Evolutionary conservation across 2,113 vertebrate genomes (phyloP).

Genomic region (Chionomys nivalis): DNA sequence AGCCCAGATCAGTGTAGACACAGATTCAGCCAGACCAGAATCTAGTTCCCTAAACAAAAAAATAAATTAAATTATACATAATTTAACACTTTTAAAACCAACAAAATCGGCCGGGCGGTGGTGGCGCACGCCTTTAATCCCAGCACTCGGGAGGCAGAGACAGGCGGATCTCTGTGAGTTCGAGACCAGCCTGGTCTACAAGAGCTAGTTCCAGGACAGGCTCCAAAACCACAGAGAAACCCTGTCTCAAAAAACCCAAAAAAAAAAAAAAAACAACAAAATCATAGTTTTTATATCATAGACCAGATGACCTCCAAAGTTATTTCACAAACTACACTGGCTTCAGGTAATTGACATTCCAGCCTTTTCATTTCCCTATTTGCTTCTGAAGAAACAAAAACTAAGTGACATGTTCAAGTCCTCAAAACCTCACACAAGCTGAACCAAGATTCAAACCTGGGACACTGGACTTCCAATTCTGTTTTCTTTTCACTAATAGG

Average conservation of each 20-base stretch:
- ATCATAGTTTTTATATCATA: background rate
- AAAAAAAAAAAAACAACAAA: conserved; percentile 56
- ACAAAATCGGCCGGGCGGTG: too few relatives aligned
- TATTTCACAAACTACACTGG: background rate
- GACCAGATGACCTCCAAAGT: background rate
- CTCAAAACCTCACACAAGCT: background rate
- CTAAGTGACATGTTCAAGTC: background rate
- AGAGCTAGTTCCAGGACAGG: too few relatives aligned
- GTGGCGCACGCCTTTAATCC: too few relatives aligned
- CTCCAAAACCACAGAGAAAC: too few relatives aligned
- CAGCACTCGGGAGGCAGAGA: too few relatives aligned
- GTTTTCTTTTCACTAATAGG: background rate
- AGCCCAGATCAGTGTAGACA: conserved; percentile 98
- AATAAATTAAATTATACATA: background rate
- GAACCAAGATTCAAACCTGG: conserved; percentile 22
- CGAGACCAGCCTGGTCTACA: too few relatives aligned
- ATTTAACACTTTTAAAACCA: conserved; percentile 45
- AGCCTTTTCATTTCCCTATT: conserved; percentile 5
- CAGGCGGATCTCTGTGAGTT: too few relatives aligned
- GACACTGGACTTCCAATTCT: conserved; percentile 13
- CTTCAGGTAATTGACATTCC: conserved; percentile 13
- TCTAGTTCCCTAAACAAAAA: conserved; percentile 92
- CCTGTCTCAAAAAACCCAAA: too few relatives aligned
- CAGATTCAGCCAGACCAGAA: conserved; percentile 95
- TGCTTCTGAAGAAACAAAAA: background rate